These are phyloP conservation scores for Drosophila anomalata DNA, from an alignment of 2,888 invertebrate genomes.

Conservation along the genomic window DNA sequence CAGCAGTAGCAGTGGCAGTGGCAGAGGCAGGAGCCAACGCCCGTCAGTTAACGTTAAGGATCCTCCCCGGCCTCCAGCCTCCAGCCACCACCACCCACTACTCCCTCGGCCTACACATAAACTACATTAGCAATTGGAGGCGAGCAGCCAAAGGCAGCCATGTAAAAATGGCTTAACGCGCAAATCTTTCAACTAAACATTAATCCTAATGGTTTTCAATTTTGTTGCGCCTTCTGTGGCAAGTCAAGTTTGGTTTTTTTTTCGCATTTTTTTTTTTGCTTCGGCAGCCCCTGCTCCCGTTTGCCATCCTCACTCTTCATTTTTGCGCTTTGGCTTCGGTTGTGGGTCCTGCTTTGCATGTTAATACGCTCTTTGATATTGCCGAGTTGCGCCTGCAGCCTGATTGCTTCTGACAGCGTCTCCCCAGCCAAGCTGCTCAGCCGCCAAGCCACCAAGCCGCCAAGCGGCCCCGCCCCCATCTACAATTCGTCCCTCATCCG, in stretches of 20 bases:
- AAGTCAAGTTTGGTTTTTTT: constrained; percentile 63
- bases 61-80: constrained; percentile 5
- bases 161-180: constrained; percentile 79
- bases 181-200: constrained; percentile 80
- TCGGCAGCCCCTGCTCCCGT: constrained; percentile 6
- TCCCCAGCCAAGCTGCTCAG: background rate
- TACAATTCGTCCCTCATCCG: constrained; percentile 3
- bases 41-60: constrained; percentile 73
- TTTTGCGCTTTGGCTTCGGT: constrained; percentile 39
- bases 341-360: constrained; percentile 72
- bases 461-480: background rate
- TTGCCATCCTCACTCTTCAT: constrained; percentile 11
- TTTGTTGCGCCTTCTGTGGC: constrained; percentile 70
- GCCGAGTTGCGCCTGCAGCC: constrained; percentile 73
- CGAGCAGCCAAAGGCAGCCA: constrained; percentile 64
- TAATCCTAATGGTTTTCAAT: constrained; percentile 80
- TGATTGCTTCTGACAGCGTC: constrained; percentile 72
- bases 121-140: constrained; percentile 73
- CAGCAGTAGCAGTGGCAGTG: constrained; percentile 12
- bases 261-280: background rate
- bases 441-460: background rate
- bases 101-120: constrained; percentile 65
- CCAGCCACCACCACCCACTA: background rate
- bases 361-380: constrained; percentile 79
- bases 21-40: constrained; percentile 33